Evolutionary conservation across 2,797 vertebrate species (phyloP), one percentile per base, ranked within the genome.

Genomic region (Darevskia mixta): DNA sequence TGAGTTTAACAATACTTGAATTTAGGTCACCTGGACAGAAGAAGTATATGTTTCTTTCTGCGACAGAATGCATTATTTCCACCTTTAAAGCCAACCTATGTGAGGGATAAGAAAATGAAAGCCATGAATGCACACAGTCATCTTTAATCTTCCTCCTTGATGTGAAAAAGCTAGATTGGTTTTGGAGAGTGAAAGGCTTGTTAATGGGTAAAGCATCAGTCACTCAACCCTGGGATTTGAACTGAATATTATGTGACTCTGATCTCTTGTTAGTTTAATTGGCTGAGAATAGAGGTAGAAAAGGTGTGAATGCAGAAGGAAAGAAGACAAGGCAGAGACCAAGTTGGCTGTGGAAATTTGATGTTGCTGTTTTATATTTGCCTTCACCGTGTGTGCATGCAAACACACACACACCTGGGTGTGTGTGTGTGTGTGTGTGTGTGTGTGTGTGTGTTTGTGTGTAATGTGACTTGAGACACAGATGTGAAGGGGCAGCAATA

Each of bases 21-120:
- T 86, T 89, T 87, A 18, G 27, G 61, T 95, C 93, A 90, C 85
- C 82, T 89, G 87, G 69, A 72, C 58, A 81, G 83, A 83, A 78
- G 84, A 76, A 4, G 76, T 55, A 88, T 64, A 55, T 20, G 80
- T 29, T 88, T 87, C 79, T 83, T 49, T 92, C 78, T 3, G 0
- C 38, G 90, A 92, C 89, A 91, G 92, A 85, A 91, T 90, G 93
- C 55, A 94, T 94, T 86, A 82, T 88, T 92, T 91, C 90, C 86
- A 75, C 90, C 87, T 92, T 93, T 82, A 80, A 90, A 90, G 79
- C 82, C 86, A 82, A 87, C 41, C 43, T 72, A 82, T 86, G 29
- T 0, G 0, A 85, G 81, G 13, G 49, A 79, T 43, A 58, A 83
- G 90, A 55, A 95, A 29, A 71, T 0, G 0, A 91, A 93, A 93